These are phyloP conservation scores for Tokudaia muenninki DNA, from an alignment of 2,797 vertebrate genomes.

Conservation along the genomic window DNA sequence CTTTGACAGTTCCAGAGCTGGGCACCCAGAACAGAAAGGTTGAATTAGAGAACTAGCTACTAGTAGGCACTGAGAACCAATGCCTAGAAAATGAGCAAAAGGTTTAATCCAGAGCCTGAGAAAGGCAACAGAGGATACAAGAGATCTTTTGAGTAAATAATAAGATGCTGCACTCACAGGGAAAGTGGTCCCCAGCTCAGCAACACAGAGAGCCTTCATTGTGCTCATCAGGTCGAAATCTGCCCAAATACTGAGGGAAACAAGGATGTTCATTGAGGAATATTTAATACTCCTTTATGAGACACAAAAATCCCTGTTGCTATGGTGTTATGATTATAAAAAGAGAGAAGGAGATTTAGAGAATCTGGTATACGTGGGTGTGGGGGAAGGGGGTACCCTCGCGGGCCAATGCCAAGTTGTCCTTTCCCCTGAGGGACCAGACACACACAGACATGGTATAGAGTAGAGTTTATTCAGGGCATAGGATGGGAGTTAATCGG, in stretches of 20 bases:
- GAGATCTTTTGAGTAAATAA: constrained; percentile 86
- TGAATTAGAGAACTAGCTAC: constrained; percentile 84
- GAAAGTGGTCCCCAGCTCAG: constrained; percentile 83
- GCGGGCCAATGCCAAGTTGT: too few species aligned
- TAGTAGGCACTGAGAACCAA: constrained; percentile 83
- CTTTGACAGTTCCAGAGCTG: constrained; percentile 84
- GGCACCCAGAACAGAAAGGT: constrained; percentile 85
- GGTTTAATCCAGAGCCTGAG: constrained; percentile 82
- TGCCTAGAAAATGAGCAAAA: constrained; percentile 83
- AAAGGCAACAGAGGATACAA: constrained; percentile 84
- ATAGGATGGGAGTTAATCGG: too few species aligned
- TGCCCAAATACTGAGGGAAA: constrained; percentile 84
- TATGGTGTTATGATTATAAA: too few species aligned
- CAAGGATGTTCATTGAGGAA: constrained; percentile 82
- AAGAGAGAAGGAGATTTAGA: too few species aligned
- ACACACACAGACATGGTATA: too few species aligned
- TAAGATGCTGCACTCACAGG: constrained; percentile 86
- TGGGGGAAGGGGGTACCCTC: too few species aligned
- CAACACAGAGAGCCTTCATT: constrained; percentile 86
- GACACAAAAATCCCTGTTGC: constrained; percentile 88
- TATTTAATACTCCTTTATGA: constrained; percentile 86
- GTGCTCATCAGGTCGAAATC: constrained; percentile 77
- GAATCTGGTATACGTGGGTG: too few species aligned
- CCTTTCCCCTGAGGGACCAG: too few species aligned
- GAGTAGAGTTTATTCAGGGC: too few species aligned